These are phyloP conservation scores for Carassius gibelio DNA, from an alignment of 2,113 vertebrate species.

Conservation along the genomic window DNA sequence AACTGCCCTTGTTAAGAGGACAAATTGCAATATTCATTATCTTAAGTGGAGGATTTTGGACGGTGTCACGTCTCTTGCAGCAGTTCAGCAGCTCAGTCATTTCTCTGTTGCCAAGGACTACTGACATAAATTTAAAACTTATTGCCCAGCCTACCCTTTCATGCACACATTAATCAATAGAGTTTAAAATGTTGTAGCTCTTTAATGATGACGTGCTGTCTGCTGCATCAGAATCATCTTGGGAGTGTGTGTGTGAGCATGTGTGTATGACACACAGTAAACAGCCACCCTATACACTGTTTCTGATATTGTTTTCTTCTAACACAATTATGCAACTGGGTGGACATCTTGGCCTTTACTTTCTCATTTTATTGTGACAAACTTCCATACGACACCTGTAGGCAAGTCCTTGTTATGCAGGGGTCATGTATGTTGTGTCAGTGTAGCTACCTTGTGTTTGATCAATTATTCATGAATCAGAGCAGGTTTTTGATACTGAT, in stretches of 20 bases:
- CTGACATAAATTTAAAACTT: conserved; percentile 22
- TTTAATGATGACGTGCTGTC: conserved; percentile 39
- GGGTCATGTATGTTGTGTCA: not conserved
- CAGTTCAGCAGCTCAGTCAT: conserved; percentile 10
- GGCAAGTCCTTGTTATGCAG: not conserved
- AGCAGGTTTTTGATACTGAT: conserved; percentile 30
- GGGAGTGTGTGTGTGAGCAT: not conserved
- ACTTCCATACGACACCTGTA: not conserved
- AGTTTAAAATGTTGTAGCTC: conserved; percentile 14
- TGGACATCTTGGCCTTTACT: not conserved
- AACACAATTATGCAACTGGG: not conserved
- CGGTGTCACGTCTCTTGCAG: conserved; percentile 6
- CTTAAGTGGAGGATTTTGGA: conserved; percentile 46
- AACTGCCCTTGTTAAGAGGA: not conserved
- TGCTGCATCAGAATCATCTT: conserved; percentile 41
- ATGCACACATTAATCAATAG: conserved; percentile 4
- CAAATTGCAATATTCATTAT: conserved; percentile 41
- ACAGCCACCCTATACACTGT: not conserved
- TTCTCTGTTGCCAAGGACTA: conserved; percentile 1
- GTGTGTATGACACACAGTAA: not conserved
- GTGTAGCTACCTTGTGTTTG: conserved; percentile 4
- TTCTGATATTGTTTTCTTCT: not conserved
- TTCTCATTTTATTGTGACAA: conserved; percentile 11
- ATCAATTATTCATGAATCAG: conserved; percentile 41
- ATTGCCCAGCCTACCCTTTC: conserved; percentile 15